A percentile compares a stretch with the other conserved stretches of the same genome.
These are phyloP conservation scores for Lasioglossum malachurum DNA, from an alignment of 2,888 invertebrate genomes.

Conservation along the genomic window DNA sequence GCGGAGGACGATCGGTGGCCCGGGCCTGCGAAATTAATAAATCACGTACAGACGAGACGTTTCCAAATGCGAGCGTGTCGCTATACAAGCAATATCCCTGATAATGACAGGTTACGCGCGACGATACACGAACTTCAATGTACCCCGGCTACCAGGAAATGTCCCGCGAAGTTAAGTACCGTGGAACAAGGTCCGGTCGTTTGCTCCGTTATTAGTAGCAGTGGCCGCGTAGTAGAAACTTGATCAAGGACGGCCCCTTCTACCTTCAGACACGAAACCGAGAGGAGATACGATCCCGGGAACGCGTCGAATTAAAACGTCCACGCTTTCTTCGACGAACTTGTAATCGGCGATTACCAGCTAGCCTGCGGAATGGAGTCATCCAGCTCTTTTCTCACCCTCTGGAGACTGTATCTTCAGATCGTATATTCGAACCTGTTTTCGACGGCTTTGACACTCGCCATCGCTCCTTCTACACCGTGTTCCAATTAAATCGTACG, in stretches of 20 bases:
- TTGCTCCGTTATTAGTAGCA: slow-evolving; percentile 60
- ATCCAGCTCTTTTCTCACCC: slow-evolving; percentile 28
- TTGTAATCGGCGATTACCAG: slow-evolving; percentile 26
- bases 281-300: slow-evolving; percentile 13
- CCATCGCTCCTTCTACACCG: neutral
- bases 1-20: slow-evolving; percentile 30
- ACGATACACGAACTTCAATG: slow-evolving; percentile 67
- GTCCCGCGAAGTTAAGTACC: slow-evolving; percentile 67
- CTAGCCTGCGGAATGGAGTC: slow-evolving; percentile 16
- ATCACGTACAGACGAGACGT: slow-evolving; percentile 62
- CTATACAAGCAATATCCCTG: slow-evolving; percentile 66
- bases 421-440: neutral
- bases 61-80: slow-evolving; percentile 58
- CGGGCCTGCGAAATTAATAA: slow-evolving; percentile 61
- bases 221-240: slow-evolving; percentile 40
- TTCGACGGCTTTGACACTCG: neutral
- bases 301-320: slow-evolving; percentile 31
- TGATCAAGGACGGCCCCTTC: slow-evolving; percentile 44
- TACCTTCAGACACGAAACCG: slow-evolving; percentile 33
- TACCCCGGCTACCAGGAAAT: slow-evolving; percentile 63
- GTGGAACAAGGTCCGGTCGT: slow-evolving; percentile 64
- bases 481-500: neutral
- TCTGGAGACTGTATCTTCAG: neutral
- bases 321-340: slow-evolving; percentile 25
- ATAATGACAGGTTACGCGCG: slow-evolving; percentile 70